Evolutionary conservation across 1,140 invertebrate species (phyloP), one percentile per base, ranked within the genome.

Genomic region (Drepana arcuata): DNA sequence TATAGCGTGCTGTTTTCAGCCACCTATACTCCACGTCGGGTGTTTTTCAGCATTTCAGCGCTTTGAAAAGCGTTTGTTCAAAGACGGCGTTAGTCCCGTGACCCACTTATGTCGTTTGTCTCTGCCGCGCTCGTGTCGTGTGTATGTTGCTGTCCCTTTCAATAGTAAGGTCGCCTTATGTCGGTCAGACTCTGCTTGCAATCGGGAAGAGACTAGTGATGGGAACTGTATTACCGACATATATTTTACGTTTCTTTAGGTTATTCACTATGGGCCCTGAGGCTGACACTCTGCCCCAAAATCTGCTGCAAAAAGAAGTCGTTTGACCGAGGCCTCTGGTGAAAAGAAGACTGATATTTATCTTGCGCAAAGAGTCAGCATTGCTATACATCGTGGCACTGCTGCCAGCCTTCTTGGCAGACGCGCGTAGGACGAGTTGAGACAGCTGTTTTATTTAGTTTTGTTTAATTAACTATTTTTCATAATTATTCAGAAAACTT

Each of bases 51-150:
- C 72, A 53, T 28, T 60, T 35, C 36, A 73, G 61, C 72, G 75
- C 75, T 77, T 66, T 44, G 30, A 56, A 56, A 47, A 62, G 63
- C 59, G 43, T 41, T 51, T 46, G 56, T 52, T 60, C 55, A 44
- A 64, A 69, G 68, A 68, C 62, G 43, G 52, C 58, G 68, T 68
- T 75, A 62, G 73, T 77, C 67, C 68, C 61, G 62, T 81, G 77
- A 81, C 77, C 77, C 57, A 81, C 59, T 73, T 81, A 65, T 39
- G 56, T 55, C n/a, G 37, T 55, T 31, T 42, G 32, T 66, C 57
- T 34, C 41, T 48, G 11, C 70, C 55, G 29, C 14, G 11, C 50
- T 6, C 9, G 7, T 7, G 13, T 2, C 9, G 9, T 25, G 6
- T 4, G 15, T 29, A 25, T 73, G 60, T 52, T 16, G 31, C 11